Base-by-base conservation (phyloP, 2,888 invertebrate species). In the Serripes groenlandicus region DNA sequence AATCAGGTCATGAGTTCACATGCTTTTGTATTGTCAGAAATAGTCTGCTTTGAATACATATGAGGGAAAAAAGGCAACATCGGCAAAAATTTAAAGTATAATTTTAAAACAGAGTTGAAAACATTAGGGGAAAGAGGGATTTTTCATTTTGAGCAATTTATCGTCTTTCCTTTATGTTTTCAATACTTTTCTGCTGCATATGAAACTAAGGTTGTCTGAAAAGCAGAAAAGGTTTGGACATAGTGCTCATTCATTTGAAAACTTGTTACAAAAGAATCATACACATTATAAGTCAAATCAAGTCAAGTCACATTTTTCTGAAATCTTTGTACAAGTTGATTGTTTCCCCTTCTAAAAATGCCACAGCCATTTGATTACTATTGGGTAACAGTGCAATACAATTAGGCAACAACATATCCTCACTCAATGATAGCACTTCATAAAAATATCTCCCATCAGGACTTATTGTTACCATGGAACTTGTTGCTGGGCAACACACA, bases 401-500 rank as follows among this genome's bases (percentile, higher is more conserved):
- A 23, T 42, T 66, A 9, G 66, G 66, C 35, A 66, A 66, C 9
- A 42, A 37, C 66, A 66, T 66, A 18, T 26, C 66, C 34, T 66
- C 42, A 15, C 21, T 28, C 11, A 42, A 66, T 28, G 66, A 42
- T 26, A 66, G 1, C 42, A 35, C 1, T 23, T 66, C 42, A 26
- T 2, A 26, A 1, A 34, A 66, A 37, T 21, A 26, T 21, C 23
- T 74, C 7, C 74, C 74, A 32, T 74, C 74, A 4, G 49, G 64
- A 62, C 62, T 62, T 15, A 74, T 30, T 42, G 23, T 60, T 3
- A 64, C 74, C 3, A 74, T 5, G 28, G 62, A 64, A 52, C 49
- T 32, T 1, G 74, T 62, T 35, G 30, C 49, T 9, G 49, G 62
- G n/a, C 49, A 68, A 68, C 78, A 78, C 0, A 73, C 73, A 60